Conservation (phyloP, 2,797 vertebrate genomes). For the Adrianichthys oophorus region DNA sequence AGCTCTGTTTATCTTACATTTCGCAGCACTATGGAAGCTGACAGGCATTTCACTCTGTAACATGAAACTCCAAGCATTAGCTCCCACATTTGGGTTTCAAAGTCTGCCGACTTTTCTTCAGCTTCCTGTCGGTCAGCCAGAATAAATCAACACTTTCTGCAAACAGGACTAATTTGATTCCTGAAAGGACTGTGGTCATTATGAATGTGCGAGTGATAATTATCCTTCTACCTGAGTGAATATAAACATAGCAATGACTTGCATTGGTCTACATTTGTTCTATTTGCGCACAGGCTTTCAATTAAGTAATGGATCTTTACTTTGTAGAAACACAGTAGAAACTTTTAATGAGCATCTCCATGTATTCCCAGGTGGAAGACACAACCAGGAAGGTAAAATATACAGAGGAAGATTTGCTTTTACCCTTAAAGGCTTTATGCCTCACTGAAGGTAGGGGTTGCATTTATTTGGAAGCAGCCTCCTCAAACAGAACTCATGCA, state of each 20-base stretch:
- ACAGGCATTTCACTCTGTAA: constrained; percentile 9
- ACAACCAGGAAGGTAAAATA: no score
- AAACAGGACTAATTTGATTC: no score
- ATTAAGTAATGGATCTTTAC: not conserved
- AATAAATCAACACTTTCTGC: no score
- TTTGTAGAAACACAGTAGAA: not conserved
- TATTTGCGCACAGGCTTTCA: not conserved
- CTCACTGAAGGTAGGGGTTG: no score
- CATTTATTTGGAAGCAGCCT: no score
- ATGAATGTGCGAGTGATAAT: not conserved
- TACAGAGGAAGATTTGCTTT: no score
- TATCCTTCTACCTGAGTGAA: not conserved
- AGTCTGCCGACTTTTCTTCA: not conserved
- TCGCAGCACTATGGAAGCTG: not conserved
- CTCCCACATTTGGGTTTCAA: not conserved
- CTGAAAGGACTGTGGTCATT: not conserved
- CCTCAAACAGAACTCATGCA: no score
- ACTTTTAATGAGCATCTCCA: no score
- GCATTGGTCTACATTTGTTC: not conserved
- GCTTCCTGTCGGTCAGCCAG: not conserved
- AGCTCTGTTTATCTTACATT: constrained; percentile 3
- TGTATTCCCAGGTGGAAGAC: no score
- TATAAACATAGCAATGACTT: not conserved
- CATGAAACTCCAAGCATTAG: not conserved
- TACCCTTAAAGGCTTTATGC: no score